Evolutionary conservation across 2,888 invertebrate genomes (phyloP).

Genomic region (Macropis europaea): DNA sequence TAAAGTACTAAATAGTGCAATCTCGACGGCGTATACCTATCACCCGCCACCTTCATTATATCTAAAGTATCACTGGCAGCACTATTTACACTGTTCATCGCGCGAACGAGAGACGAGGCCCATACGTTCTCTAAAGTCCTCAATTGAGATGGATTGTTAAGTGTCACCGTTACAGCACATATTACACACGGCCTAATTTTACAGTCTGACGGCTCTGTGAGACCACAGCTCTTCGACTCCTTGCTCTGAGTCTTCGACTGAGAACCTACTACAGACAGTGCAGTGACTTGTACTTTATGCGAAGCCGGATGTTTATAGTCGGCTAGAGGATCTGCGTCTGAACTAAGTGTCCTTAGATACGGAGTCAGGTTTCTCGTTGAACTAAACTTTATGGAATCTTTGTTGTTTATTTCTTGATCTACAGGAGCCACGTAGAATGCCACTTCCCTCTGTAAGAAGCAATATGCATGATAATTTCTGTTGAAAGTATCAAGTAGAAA

Average conservation of each 20-base stretch:
- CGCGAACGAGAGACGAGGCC: conserved; percentile 83
- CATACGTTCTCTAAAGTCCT: conserved; percentile 77
- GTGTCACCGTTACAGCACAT: conserved; percentile 80
- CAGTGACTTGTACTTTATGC: conserved; percentile 79
- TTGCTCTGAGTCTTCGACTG: conserved; percentile 61
- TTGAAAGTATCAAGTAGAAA: neutral
- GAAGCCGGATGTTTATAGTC: conserved; percentile 68
- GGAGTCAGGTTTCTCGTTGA: conserved; percentile 70
- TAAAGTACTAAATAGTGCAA: conserved; percentile 84
- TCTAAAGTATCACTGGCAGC: conserved; percentile 80
- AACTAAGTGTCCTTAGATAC: conserved; percentile 68
- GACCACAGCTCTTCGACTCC: conserved; percentile 57
- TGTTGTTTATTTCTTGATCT: conserved; percentile 75
- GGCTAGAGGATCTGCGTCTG: conserved; percentile 69
- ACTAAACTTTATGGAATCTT: conserved; percentile 73
- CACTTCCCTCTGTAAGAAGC: conserved; percentile 79
- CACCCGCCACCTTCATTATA: conserved; percentile 80
- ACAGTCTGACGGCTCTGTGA: conserved; percentile 58
- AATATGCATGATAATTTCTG: neutral
- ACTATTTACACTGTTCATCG: conserved; percentile 89
- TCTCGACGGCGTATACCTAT: conserved; percentile 72
- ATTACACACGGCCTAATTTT: conserved; percentile 80
- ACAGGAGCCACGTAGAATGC: conserved; percentile 79
- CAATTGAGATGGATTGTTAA: conserved; percentile 69
- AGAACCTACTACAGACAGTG: conserved; percentile 79